phyloP scores from a whole-genome alignment of 2,888 invertebrate species.

The Coremacera marginata region DNA sequence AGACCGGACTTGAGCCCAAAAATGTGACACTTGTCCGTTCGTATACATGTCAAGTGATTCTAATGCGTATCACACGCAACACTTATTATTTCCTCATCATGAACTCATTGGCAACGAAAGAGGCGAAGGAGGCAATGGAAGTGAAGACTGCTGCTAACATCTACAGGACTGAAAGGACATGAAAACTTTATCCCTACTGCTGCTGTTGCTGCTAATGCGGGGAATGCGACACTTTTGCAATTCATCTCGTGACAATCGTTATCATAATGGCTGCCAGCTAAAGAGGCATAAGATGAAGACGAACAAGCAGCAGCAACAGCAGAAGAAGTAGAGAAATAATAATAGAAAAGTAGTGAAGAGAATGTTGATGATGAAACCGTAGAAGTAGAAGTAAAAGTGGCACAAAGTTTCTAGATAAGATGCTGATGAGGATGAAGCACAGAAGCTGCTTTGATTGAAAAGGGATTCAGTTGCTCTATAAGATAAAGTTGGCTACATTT shows the following conservation, averaged over 20 bases:
- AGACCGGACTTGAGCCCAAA: not conserved
- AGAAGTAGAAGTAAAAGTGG: not conserved
- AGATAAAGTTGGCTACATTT: not conserved
- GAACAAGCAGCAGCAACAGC: slow-evolving; percentile 10
- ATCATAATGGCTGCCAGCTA: slow-evolving; percentile 36
- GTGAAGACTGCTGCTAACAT: not conserved
- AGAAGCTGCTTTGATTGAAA: slow-evolving; percentile 17
- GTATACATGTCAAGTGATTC: slow-evolving; percentile 22
- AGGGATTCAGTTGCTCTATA: slow-evolving; percentile 14
- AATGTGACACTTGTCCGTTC: slow-evolving; percentile 1
- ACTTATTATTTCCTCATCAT: slow-evolving; percentile 24
- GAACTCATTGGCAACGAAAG: not conserved
- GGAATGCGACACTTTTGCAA: slow-evolving; percentile 29
- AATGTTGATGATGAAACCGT: not conserved
- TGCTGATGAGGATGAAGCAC: not conserved
- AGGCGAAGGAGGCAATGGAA: not conserved
- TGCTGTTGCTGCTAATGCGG: not conserved
- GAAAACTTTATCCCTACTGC: not conserved
- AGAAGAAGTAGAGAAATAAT: not conserved
- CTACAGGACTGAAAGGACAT: not conserved
- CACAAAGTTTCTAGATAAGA: slow-evolving; percentile 5
- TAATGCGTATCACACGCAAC: slow-evolving; percentile 27
- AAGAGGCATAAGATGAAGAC: not conserved
- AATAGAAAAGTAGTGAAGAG: slow-evolving; percentile 17
- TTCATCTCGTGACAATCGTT: slow-evolving; percentile 41